Base-by-base conservation (phyloP, 2,888 invertebrate species). In the Plagiodera versicolora region DNA sequence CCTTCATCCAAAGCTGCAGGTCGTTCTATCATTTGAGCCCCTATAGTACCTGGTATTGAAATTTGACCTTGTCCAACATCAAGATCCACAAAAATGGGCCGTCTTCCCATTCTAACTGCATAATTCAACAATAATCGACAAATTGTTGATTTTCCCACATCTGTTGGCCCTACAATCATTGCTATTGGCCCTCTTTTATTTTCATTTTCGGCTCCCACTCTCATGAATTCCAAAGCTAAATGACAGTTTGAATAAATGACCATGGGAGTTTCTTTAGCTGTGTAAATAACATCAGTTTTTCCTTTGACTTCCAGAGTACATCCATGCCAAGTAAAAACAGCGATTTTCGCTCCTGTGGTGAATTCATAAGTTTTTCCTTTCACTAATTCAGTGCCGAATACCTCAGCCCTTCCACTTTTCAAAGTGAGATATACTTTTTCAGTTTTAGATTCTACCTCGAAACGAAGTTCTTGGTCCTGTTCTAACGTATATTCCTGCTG, bases 231-330 rank as follows among this genome's bases (percentile, higher is more conserved):
- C 65, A 99, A 82, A 0, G 95, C 96, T 9, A 94, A 94, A 79
- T 99, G 98, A 16, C 94, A 93, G 80, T 99, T 99, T 2, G 97
- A 83, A 78, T 99, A 99, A 67, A 96, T 89, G 69, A 89, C 88
- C 96, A 97, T 98, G 0, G 98, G 98, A 0, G 98, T 98, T 77
- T 98, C 96, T 78, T 94, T 95, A 0, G 98, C 94, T 0, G 95
- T 87, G 78, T 98, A 98, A 67, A 91, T 94, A 20, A 95, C 95
- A 79, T 97, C 97, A 1, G 95, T 92, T 77, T 89, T 89, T 1
- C 98, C 98, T 61, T 86, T 84, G 10, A 98, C 79, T 79, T 93
- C 92, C 0, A 98, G 81, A 0, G 87, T 87, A 75, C 98, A 98
- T 1, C 96, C 96, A 75, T 97, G 95, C 90, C 94, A 99, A 1